Evolutionary conservation across 2,797 vertebrate species (phyloP), one percentile per base, ranked within the genome.

Genomic region (Rousettus madagascariensis): DNA sequence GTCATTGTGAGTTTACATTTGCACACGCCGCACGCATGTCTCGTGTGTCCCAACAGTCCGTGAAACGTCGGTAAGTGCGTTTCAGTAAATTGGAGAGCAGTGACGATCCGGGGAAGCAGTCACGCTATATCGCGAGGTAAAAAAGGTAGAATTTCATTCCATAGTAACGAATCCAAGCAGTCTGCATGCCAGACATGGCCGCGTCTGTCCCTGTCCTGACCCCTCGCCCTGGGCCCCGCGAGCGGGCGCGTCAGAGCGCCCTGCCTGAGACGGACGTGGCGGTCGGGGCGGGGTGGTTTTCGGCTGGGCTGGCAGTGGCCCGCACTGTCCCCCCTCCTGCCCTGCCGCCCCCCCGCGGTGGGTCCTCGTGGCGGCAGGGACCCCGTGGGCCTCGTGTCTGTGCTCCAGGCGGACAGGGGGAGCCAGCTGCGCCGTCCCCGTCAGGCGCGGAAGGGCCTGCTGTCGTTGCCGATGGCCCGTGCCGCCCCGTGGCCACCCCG

Each of bases 291-390:
- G 57, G 46, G 6, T 2, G 11, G 28, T 1, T 22, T 49, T 5
- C 15, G 49, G 49, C 55, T 0, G 49, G 20, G 2, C 9, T 9
- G 43, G 33, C 53, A 0, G 0, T 16, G 41, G 8, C 26, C 20
- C 0, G 0, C 0, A 0, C 4, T 9, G 1, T 20, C 15, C 24
- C 0, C 4, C 30, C 19, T 26, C 0, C n/a, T 1, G 4, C 26
- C 8, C 28, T 2, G 1, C 22, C 2, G 0, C 2, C 61, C 16
- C 2, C 30, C 63, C 83, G 4, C 0, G 0, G n/a, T 1, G 17
- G 0, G 46, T 49, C 49, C 38, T 74, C 30, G 0, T 0, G 3
- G 10, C 6, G 57, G 84, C 61, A 1, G 10, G 5, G 51, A 33
- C 0, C 1, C n/a, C 55, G n/a, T 12, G 0, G 53, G 55, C 20